Conservation (phyloP, 2,797 vertebrate species). For the Allobates femoralis region DNA sequence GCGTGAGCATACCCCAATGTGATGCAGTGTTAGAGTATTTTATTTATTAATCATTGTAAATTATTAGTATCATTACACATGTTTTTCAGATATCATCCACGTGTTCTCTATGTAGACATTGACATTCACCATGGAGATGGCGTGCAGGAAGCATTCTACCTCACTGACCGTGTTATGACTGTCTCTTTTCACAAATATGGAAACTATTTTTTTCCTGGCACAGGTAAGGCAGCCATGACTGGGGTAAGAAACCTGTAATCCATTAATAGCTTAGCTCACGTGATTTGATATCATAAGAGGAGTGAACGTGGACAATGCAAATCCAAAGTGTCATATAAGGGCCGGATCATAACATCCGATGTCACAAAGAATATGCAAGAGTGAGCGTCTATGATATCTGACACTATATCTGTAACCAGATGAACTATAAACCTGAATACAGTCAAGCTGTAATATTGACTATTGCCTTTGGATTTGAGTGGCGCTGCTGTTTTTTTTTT, state of each 20-base stretch:
- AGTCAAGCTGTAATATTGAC: no score
- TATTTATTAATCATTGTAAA: not conserved
- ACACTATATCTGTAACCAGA: no score
- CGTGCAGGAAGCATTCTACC: constrained; percentile 97
- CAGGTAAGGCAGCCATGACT: constrained; percentile 76
- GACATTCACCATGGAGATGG: constrained; percentile 98
- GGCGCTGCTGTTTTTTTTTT: no score
- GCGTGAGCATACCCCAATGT: not conserved
- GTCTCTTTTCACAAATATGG: constrained; percentile 99
- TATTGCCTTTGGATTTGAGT: no score
- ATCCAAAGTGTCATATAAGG: no score
- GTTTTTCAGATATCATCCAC: constrained; percentile 87
- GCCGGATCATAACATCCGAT: no score
- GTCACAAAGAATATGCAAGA: no score
- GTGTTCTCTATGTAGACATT: constrained; percentile 98
- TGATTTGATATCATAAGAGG: not conserved
- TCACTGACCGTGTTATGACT: constrained; percentile 97
- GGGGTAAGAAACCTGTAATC: not conserved
- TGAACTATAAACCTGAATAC: no score
- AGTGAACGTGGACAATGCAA: not conserved
- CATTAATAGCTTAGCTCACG: not conserved
- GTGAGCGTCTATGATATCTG: no score
- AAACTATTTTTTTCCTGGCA: constrained; percentile 98
- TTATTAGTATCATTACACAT: not conserved
- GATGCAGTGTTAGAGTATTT: no score